These are phyloP conservation scores for Botia almorhae DNA, from an alignment of 2,797 vertebrate genomes.

Conservation along the genomic window DNA sequence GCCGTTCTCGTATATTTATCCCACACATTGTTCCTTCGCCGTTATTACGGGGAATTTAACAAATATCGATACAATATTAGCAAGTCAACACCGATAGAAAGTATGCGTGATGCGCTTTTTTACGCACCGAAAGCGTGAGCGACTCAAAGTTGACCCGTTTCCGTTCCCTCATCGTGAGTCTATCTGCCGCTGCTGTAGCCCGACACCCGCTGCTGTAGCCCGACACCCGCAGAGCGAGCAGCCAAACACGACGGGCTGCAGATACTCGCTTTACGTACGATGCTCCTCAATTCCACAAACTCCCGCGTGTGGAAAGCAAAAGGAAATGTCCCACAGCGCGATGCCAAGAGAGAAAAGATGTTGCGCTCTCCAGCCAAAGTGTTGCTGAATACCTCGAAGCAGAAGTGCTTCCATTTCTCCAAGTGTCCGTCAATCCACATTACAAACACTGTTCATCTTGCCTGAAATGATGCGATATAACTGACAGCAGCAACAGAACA, in stretches of 20 bases:
- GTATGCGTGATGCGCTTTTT: not conserved
- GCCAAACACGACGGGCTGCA: constrained; percentile 39
- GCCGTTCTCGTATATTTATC: not conserved
- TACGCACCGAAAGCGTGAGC: constrained; percentile 14
- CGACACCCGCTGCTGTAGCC: no score
- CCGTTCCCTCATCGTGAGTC: constrained; percentile 46
- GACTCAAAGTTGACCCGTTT: constrained; percentile 57
- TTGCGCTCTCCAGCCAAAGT: constrained; percentile 75
- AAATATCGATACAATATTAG: not conserved
- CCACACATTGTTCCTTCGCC: not conserved
- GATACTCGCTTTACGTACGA: constrained; percentile 43
- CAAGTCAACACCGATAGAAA: not conserved
- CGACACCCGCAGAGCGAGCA: constrained; percentile 43
- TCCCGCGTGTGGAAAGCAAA: constrained; percentile 65
- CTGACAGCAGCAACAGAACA: constrained; percentile 43
- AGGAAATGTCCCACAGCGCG: constrained; percentile 61
- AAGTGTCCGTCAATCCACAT: constrained; percentile 51
- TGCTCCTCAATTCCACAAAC: constrained; percentile 54
- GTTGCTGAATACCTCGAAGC: constrained; percentile 67
- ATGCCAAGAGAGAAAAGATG: constrained; percentile 52
- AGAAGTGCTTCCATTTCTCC: constrained; percentile 50
- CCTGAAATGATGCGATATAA: constrained; percentile 37
- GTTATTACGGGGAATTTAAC: not conserved
- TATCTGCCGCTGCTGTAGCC: constrained; percentile 36
- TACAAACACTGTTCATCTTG: not conserved